Percentiles rank a stretch among this genome's conserved stretches.
These are phyloP conservation scores for Scaptomyza montana DNA, from an alignment of 1,140 invertebrate species.

Conservation along the genomic window DNA sequence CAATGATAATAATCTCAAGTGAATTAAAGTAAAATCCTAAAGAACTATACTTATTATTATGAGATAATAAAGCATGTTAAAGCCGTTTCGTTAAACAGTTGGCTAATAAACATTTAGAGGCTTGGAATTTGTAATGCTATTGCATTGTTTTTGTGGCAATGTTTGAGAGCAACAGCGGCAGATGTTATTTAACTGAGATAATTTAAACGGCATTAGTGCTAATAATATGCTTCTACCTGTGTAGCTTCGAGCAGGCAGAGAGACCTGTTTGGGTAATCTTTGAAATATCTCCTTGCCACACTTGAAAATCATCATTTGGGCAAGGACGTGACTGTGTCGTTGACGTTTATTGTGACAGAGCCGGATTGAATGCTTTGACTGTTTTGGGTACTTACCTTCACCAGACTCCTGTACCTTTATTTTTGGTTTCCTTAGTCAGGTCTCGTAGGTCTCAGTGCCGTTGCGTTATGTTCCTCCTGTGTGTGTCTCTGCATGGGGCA, in stretches of 20 bases:
- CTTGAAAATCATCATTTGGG: constrained; percentile 41
- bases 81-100: constrained; percentile 1
- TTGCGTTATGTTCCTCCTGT: constrained; percentile 17
- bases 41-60: no score
- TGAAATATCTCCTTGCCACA: constrained; percentile 45
- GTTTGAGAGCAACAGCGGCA: constrained; percentile 2
- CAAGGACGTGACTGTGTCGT: constrained; percentile 68
- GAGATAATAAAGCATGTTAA: neutral
- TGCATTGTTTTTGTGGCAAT: neutral
- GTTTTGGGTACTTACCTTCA: constrained; percentile 11
- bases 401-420: neutral
- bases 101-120: constrained; percentile 25
- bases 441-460: constrained; percentile 31
- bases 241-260: neutral
- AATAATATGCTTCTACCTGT: constrained; percentile 58
- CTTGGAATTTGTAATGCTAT: constrained; percentile 42
- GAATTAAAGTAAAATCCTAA: no score
- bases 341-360: constrained; percentile 71
- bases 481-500: constrained; percentile 54
- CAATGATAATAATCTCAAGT: no score
- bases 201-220: constrained; percentile 61
- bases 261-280: constrained; percentile 40
- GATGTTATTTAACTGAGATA: constrained; percentile 49
- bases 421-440: constrained; percentile 37
- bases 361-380: constrained; percentile 13